phyloP scores from a whole-genome alignment of 2,797 vertebrate species.

The Lepilemur septentrionalis region DNA sequence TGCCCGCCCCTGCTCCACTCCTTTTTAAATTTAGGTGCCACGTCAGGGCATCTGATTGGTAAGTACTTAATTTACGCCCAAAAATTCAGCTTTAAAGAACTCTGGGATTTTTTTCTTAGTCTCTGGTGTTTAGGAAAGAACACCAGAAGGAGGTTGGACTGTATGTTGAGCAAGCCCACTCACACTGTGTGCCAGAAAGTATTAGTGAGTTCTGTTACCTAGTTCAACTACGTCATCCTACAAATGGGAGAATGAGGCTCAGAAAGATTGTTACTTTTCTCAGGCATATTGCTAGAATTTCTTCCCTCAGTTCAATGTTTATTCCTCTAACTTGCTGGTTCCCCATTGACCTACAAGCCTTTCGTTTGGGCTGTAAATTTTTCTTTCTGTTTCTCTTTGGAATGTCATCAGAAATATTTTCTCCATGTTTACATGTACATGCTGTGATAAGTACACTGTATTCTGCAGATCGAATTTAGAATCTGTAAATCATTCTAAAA shows the following conservation, averaged over 20 bases:
- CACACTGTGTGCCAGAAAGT: not conserved
- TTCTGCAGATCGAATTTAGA: not conserved
- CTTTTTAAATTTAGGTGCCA: not conserved
- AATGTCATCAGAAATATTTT: not conserved
- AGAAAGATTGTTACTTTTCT: not conserved
- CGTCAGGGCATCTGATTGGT: not conserved
- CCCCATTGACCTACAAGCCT: not conserved
- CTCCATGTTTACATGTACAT: not conserved
- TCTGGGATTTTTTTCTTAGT: not conserved
- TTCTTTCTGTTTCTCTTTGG: not conserved
- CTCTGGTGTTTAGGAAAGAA: not conserved
- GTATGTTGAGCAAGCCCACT: too few species aligned
- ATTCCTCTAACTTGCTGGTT: not conserved
- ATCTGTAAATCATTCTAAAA: not conserved
- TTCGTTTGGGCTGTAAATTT: not conserved
- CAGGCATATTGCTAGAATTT: not conserved
- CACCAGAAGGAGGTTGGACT: not conserved
- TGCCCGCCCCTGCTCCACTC: not conserved
- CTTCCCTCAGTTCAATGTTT: not conserved
- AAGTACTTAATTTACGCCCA: not conserved
- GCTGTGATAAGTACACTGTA: not conserved
- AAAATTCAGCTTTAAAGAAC: not conserved
- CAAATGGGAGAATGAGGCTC: too few species aligned
- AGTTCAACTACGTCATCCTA: not conserved
- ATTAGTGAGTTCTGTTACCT: not conserved